phyloP scores from a whole-genome alignment of 2,113 vertebrate genomes.

The Psilopsiagon aymara region DNA sequence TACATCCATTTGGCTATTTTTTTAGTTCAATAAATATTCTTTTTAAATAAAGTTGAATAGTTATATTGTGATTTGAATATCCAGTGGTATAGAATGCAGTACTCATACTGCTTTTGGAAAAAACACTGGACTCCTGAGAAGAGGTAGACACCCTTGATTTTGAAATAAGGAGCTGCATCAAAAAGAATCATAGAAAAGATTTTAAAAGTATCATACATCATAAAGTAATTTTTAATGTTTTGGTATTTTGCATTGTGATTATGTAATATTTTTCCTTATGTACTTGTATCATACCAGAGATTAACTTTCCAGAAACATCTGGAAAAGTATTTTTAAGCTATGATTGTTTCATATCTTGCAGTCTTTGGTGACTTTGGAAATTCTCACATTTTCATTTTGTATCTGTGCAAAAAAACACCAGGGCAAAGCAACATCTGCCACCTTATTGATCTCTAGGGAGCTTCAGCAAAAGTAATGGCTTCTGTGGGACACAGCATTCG shows the following conservation, averaged over 20 bases:
- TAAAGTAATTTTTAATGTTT: neutral
- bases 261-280: neutral
- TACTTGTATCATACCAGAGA: neutral
- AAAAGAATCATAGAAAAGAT: neutral
- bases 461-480: neutral
- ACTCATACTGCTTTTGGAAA: neutral
- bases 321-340: neutral
- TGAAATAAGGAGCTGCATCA: neutral
- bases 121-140: neutral
- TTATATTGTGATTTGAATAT: neutral
- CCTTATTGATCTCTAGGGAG: neutral
- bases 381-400: neutral
- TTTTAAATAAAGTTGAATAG: neutral
- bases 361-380: neutral
- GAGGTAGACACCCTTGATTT: neutral
- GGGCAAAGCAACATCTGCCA: neutral
- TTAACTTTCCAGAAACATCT: neutral
- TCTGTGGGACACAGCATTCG: neutral
- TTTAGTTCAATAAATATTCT: neutral
- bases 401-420: neutral
- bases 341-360: neutral
- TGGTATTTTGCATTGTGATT: neutral
- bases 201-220: neutral
- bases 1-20: neutral
- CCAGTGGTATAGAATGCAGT: neutral